Evolutionary conservation across 1,140 invertebrate genomes (phyloP).

Genomic region (Achatina immaculata): DNA sequence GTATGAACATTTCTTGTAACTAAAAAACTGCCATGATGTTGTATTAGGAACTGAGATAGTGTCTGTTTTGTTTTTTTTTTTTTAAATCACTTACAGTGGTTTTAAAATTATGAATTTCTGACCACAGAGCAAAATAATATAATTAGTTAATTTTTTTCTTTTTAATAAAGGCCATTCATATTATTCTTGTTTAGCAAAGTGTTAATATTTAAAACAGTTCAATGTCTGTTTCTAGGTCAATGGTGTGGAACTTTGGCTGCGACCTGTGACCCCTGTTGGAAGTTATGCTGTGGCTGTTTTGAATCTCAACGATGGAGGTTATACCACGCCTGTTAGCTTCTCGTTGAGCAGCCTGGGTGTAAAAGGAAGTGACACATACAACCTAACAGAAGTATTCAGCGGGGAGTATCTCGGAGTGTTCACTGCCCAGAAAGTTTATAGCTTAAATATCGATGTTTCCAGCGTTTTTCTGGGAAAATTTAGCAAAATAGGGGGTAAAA

Average conservation of each 20-base stretch:
- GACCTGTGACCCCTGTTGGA: constrained; percentile 50
- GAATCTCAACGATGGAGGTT: constrained; percentile 42
- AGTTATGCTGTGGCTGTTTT: constrained; percentile 54
- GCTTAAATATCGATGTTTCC: constrained; percentile 90
- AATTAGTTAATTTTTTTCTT: no score
- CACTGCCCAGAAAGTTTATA: constrained; percentile 87
- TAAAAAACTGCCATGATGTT: no score
- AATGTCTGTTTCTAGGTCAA: constrained; percentile 29
- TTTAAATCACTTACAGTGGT: no score
- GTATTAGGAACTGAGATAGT: no score
- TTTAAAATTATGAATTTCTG: no score
- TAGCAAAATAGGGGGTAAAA: background rate
- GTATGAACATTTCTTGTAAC: no score
- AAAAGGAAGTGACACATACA: constrained; percentile 82
- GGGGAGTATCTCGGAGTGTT: constrained; percentile 76
- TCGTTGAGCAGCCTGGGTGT: constrained; percentile 81
- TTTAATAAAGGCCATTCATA: no score
- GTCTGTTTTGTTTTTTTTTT: no score
- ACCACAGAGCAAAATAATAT: no score
- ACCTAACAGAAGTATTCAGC: constrained; percentile 78
- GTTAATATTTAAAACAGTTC: no score
- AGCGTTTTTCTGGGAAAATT: constrained; percentile 41
- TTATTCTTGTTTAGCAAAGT: no score
- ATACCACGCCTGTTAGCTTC: constrained; percentile 3
- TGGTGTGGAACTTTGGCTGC: constrained; percentile 54